These are phyloP conservation scores for Labeo catla DNA, from an alignment of 2,113 vertebrate species.

Conservation along the genomic window DNA sequence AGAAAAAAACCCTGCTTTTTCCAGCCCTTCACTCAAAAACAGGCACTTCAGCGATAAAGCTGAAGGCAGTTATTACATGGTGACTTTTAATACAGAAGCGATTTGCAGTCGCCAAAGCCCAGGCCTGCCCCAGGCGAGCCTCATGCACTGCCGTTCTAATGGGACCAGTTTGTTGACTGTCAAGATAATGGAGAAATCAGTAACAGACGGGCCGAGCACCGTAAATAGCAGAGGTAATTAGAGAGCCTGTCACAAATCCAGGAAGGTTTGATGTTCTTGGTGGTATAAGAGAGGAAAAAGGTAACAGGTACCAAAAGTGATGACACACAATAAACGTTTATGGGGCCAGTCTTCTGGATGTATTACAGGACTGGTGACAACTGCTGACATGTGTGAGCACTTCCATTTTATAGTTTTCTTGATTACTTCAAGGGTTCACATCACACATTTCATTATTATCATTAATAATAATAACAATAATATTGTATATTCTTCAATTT, in stretches of 20 bases:
- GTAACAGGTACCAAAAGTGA: slow-evolving; percentile 62
- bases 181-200: slow-evolving; percentile 91
- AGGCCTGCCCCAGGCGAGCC: slow-evolving; percentile 80
- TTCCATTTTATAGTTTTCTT: slow-evolving; percentile 16
- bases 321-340: slow-evolving; percentile 61
- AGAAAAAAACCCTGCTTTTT: slow-evolving; percentile 68
- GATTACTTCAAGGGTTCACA: slow-evolving; percentile 1
- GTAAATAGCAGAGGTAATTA: slow-evolving; percentile 91
- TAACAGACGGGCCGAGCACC: slow-evolving; percentile 79
- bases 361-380: slow-evolving; percentile 36
- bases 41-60: slow-evolving; percentile 81
- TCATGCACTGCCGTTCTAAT: slow-evolving; percentile 80
- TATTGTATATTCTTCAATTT: background rate
- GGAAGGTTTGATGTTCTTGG: slow-evolving; percentile 68
- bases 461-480: background rate
- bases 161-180: slow-evolving; percentile 89
- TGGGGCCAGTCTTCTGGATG: slow-evolving; percentile 32
- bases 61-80: slow-evolving; percentile 84
- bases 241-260: slow-evolving; percentile 80
- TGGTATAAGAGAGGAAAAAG: slow-evolving; percentile 50
- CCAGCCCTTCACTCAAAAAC: slow-evolving; percentile 67
- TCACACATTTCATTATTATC: background rate
- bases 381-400: slow-evolving; percentile 28
- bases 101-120: slow-evolving; percentile 81
- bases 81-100: slow-evolving; percentile 86